Conservation (phyloP, 2,797 vertebrate genomes). For the Anas acuta region DNA sequence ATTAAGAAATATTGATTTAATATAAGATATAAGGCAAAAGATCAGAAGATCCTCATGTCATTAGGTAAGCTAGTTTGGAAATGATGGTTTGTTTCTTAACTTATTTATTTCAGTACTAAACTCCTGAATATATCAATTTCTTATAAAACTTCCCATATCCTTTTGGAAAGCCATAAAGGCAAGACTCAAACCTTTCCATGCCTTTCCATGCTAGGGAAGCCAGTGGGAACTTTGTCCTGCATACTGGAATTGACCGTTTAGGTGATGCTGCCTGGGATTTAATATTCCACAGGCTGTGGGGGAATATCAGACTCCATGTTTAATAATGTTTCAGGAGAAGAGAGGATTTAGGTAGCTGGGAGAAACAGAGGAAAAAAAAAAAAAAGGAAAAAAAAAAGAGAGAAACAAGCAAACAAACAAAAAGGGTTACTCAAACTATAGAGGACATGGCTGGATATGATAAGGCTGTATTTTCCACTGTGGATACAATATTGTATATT, state of each 20-base stretch:
- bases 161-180: not conserved
- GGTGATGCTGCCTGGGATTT: not conserved
- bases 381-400: too few relatives aligned
- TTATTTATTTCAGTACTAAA: not conserved
- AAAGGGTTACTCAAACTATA: not conserved
- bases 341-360: not conserved
- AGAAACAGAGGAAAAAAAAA: not conserved
- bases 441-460: not conserved
- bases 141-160: not conserved
- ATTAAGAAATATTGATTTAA: not conserved
- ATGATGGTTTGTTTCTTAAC: not conserved
- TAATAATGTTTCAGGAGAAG: not conserved
- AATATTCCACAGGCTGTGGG: not conserved
- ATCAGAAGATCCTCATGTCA: not conserved
- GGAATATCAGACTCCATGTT: not conserved
- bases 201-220: not conserved
- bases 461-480: not conserved
- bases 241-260: accelerated
- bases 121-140: not conserved
- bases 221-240: not conserved
- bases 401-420: too few relatives aligned
- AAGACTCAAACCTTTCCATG: not conserved
- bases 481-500: not conserved
- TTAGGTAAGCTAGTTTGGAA: not conserved
- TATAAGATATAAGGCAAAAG: not conserved